Base-by-base conservation (phyloP, 2,888 invertebrate genomes). In the Saturnia pavonia region DNA sequence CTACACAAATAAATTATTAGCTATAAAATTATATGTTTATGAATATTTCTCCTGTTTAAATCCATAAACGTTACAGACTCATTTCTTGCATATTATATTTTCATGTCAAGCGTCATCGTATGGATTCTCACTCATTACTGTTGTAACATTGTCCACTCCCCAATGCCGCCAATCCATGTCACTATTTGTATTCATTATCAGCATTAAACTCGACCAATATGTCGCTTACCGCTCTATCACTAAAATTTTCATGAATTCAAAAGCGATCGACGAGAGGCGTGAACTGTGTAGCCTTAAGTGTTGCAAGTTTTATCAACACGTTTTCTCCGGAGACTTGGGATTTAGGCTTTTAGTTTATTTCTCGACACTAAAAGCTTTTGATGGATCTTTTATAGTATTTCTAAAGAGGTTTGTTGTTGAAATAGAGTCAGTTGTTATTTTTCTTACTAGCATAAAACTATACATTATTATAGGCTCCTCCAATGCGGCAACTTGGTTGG, bases 371-470 rank as follows among this genome's bases (percentile, higher is more conserved):
- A 65, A 65, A 65, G 22, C 40, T 40, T 40, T 40, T 65, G 34
- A 65, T 40, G 65, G 65, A 65, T 65, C 65, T 40, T 40, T 11
- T 65, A 65, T 65, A 65, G 40, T 14, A 40, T n/a, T 19, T 65
- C 65, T n/a, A 11, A 65, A 22, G 40, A 40, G 19, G 19, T 9
- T 40, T n/a, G n/a, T n/a, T n/a, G n/a, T n/a, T n/a, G n/a, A n/a
- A n/a, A n/a, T n/a, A n/a, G n/a, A n/a, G n/a, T n/a, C n/a, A n/a
- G 40, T 65, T 65, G 34, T 65, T 65, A 60, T 60, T 60, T 27
- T 60, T 60, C 57, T 25, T 60, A 14, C 27, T 27, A 14, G 14
- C 25, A 60, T 60, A 60, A 60, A 60, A 60, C 27, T 27, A 57
- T 25, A 25, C 25, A 57, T 25, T 54, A 54, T 54, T 54, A 22